These are phyloP conservation scores for Ornithorhynchus anatinus DNA, from an alignment of 2,113 vertebrate species.

Conservation along the genomic window DNA sequence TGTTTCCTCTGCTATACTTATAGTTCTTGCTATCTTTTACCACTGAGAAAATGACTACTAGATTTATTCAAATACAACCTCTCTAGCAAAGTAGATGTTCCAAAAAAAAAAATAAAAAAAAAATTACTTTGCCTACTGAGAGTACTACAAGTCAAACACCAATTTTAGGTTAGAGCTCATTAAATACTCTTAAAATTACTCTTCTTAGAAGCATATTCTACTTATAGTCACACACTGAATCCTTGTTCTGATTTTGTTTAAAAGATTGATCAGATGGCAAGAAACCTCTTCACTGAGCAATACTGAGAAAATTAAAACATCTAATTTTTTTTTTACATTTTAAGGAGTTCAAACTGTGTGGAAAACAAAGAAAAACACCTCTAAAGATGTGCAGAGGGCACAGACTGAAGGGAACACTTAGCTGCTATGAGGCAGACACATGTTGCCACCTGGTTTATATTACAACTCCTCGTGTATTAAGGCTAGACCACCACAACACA, in stretches of 20 bases:
- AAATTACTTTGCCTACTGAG: too few relatives aligned
- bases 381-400: slow-evolving; percentile 11
- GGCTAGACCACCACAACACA: slow-evolving; percentile 54
- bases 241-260: neutral
- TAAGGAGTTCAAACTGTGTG: slow-evolving; percentile 37
- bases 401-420: neutral
- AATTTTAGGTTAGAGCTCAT: too few relatives aligned
- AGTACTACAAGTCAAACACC: too few relatives aligned
- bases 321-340: neutral
- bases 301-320: too few relatives aligned
- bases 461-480: slow-evolving; percentile 38
- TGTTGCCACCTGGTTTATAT: slow-evolving; percentile 70
- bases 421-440: slow-evolving; percentile 45
- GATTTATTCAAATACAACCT: too few relatives aligned
- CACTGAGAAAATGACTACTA: neutral
- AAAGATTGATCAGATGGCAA: neutral
- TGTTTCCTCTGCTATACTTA: slow-evolving; percentile 28
- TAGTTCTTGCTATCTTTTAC: neutral
- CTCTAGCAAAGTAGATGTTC: too few relatives aligned
- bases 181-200: too few relatives aligned
- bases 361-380: slow-evolving; percentile 22
- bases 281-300: too few relatives aligned
- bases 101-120: too few relatives aligned
- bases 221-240: neutral
- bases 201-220: too few relatives aligned